Percentiles rank a stretch among this genome's conserved stretches.
phyloP scores from a whole-genome alignment of 2,113 vertebrate genomes.

The Phylloscopus trochiloides region DNA sequence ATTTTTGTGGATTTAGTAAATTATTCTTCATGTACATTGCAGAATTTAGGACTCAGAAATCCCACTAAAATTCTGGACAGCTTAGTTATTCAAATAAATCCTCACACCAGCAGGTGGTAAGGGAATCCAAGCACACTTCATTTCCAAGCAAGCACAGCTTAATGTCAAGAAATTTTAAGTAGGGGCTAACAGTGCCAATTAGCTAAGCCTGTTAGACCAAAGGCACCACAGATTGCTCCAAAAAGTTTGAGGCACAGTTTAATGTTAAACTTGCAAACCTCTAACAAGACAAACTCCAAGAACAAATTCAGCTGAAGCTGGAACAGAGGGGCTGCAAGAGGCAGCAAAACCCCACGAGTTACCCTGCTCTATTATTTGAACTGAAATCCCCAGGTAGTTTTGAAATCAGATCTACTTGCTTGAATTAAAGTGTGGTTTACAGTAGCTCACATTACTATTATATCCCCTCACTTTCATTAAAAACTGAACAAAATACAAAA shows the following conservation, averaged over 20 bases:
- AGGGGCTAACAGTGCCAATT: background rate
- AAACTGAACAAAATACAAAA: background rate
- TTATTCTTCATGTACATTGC: background rate
- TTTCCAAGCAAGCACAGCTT: background rate
- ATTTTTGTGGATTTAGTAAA: constrained; percentile 3
- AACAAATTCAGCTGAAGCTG: background rate
- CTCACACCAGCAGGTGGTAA: constrained; percentile 18
- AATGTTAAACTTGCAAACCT: background rate
- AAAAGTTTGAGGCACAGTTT: background rate
- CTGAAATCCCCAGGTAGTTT: background rate
- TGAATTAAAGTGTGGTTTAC: background rate
- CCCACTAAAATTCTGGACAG: constrained; percentile 8
- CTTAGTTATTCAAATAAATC: constrained; percentile 48
- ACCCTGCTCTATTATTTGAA: background rate
- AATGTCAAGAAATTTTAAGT: constrained; percentile 19
- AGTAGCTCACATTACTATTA: background rate
- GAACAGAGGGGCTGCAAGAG: background rate
- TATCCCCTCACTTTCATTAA: background rate
- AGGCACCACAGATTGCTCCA: background rate
- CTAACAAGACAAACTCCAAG: background rate
- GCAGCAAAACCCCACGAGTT: background rate
- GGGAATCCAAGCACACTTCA: background rate
- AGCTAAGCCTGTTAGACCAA: background rate
- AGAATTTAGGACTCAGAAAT: constrained; percentile 22
- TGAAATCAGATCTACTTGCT: background rate